Evolutionary conservation across 2,888 invertebrate genomes (phyloP).

Genomic region (Microctonus hyperodae): DNA sequence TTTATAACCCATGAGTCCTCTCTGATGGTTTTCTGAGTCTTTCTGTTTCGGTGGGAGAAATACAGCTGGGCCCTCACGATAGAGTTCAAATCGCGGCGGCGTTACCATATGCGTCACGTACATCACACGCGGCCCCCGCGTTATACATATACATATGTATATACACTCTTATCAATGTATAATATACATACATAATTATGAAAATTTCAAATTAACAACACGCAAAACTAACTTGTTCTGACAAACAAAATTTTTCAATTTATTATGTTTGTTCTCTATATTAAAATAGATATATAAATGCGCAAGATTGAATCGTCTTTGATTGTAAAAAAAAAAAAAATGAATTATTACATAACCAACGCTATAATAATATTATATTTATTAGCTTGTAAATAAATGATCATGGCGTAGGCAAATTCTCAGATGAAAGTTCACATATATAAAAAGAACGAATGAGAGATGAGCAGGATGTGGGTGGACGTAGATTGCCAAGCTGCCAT

Average conservation of each 20-base stretch:
- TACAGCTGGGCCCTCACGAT: constrained; percentile 35
- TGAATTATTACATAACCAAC: neutral
- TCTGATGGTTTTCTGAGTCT: constrained; percentile 12
- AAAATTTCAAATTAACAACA: constrained; percentile 11
- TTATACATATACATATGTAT: neutral
- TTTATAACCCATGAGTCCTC: constrained; percentile 25
- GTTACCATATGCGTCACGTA: constrained; percentile 32
- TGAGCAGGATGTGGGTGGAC: constrained; percentile 50
- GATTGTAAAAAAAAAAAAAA: neutral
- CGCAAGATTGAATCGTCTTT: neutral
- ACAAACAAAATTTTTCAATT: constrained; percentile 10
- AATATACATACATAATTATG: constrained; percentile 17
- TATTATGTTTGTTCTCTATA: neutral
- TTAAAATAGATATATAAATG: neutral
- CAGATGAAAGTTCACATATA: constrained; percentile 17
- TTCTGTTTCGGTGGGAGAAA: constrained; percentile 28
- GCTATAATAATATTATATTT: neutral
- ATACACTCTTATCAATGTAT: neutral
- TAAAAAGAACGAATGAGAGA: constrained; percentile 16
- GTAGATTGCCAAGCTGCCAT: constrained; percentile 54
- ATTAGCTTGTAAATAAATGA: constrained; percentile 9
- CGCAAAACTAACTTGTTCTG: constrained; percentile 17
- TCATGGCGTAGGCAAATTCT: constrained; percentile 27
- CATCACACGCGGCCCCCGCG: constrained; percentile 33
- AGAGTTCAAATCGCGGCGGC: constrained; percentile 31